Evolutionary conservation across 2,888 invertebrate genomes (phyloP), one percentile per base, ranked within the genome.

Genomic region (Drosophila neoperkinsi): DNA sequence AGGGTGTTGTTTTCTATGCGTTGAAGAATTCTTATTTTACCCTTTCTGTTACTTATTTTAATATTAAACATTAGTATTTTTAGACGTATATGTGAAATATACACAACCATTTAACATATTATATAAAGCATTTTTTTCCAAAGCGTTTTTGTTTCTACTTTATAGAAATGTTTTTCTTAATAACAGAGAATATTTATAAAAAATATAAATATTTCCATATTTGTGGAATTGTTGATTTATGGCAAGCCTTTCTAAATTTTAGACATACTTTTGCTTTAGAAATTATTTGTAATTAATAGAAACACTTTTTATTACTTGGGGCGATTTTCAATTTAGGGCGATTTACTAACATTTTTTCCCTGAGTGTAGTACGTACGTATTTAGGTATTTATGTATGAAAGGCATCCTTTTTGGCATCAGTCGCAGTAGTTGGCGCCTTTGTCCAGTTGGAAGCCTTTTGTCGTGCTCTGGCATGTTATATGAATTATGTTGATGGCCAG

Each of bases 401-500:
- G 65, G 63, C 71, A 77, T 73, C 73, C 76, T 61, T 68, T 71
- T 68, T 61, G 43, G 60, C 64, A 77, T 65, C 66, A 69, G 63
- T 73, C 64, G 70, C 62, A 66, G 71, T 71, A 71, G 81, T 74
- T 81, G 75, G 66, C 75, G 78, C 58, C 88, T 79, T 85, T 85
- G 85, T 85, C 59, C 68, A 51, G 21, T 25, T 51, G 41, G 66
- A 66, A 68, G 78, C 53, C 85, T 81, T 85, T 85, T 88, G 85
- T 85, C 68, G 61, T 81, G 73, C 74, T 43, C 53, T 67, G 82
- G 75, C 77, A 82, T 85, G 81, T 79, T 74, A 59, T 81, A 85
- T 85, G 85, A 85, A 85, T 85, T 88, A 86, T 86, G 86, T 71
- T 74, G 86, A 86, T 82, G 77, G 68, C 63, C 66, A 71, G 52